A percentile compares a stretch with the other conserved stretches of the same genome.
These are phyloP conservation scores for Tetanocera ferruginea DNA, from an alignment of 2,888 invertebrate species.

Conservation along the genomic window DNA sequence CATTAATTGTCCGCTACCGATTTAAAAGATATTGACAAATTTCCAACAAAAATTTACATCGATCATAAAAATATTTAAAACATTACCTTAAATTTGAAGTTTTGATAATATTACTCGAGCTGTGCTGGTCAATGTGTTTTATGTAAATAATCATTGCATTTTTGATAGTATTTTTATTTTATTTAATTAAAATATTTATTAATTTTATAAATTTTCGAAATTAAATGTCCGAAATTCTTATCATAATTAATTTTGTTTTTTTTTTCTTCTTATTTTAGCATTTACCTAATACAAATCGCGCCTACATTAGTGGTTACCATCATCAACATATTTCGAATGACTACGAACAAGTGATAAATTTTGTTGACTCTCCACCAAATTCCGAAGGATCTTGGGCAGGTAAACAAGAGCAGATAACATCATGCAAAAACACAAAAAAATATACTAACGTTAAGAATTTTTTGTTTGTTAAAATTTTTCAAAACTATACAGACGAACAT, in stretches of 20 bases:
- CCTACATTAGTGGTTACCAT: slow-evolving; percentile 63
- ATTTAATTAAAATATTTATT: no score
- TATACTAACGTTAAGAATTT: background rate
- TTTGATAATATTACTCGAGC: no score
- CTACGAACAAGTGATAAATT: slow-evolving; percentile 69
- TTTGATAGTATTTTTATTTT: no score
- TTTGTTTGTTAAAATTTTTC: background rate
- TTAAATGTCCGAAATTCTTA: no score
- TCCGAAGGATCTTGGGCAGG: slow-evolving; percentile 70
- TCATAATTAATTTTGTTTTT: no score
- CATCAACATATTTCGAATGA: slow-evolving; percentile 65
- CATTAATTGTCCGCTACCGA: background rate
- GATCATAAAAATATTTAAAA: no score
- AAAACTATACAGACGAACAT: slow-evolving; percentile 57
- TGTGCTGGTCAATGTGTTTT: no score
- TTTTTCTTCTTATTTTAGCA: slow-evolving; percentile 37
- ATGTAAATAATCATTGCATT: no score
- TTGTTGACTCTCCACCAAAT: slow-evolving; percentile 70
- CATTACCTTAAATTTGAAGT: no score
- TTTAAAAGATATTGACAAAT: no score
- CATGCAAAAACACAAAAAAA: background rate
- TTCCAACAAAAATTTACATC: no score
- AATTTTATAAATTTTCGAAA: no score
- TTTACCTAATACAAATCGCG: slow-evolving; percentile 58
- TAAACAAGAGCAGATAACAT: slow-evolving; percentile 48